Base-by-base conservation (phyloP, 2,113 vertebrate species). In the Pluvianellus socialis region DNA sequence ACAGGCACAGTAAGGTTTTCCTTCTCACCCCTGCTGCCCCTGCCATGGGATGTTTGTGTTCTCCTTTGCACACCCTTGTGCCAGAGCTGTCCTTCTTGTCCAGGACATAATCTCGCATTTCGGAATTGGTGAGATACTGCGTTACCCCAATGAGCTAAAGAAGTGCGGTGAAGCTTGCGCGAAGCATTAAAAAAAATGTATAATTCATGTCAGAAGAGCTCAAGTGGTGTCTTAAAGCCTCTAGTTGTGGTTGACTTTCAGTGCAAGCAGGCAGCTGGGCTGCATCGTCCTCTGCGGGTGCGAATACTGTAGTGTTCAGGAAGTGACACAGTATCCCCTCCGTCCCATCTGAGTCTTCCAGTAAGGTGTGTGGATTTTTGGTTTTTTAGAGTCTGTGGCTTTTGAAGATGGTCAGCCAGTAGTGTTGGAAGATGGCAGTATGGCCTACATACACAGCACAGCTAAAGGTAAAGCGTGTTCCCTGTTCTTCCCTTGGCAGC, bases 361-460 rank as follows among this genome's bases (percentile, higher is more conserved):
- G 8, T 76, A 72, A 75, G 8, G 20, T 44, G 30, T 86, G 45
- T 52, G 38, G 18, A 20, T 71, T 58, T 35, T 47, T 33, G 38
- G 38, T 52, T 68, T 65, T 89, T 32, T 90, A 99, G 98, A 98
- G 49, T 50, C 97, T 62, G 91, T 98, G 79, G 94, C 98, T 68
- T 98, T 99, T 93, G 98, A 98, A 77, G 98, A 98, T 18, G 98
- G 98, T n/a, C 98, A 99, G 82, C 97, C 98, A 17, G 98, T 98
- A 16, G 95, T 98, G 81, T 86, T 98, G 88, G 98, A 98, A 92
- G 98, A 98, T 68, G 98, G 98, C 58, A 98, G 97, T 42, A 89
- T 98, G 86, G 98, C 98, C 52, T 99, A 98, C 83, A 98, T 99
- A 86, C 98, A 99, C 83, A 97, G 55, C 77, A 94, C 97, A 53